phyloP scores from a whole-genome alignment of 1,140 invertebrate species.

The Drosophila virilis region DNA sequence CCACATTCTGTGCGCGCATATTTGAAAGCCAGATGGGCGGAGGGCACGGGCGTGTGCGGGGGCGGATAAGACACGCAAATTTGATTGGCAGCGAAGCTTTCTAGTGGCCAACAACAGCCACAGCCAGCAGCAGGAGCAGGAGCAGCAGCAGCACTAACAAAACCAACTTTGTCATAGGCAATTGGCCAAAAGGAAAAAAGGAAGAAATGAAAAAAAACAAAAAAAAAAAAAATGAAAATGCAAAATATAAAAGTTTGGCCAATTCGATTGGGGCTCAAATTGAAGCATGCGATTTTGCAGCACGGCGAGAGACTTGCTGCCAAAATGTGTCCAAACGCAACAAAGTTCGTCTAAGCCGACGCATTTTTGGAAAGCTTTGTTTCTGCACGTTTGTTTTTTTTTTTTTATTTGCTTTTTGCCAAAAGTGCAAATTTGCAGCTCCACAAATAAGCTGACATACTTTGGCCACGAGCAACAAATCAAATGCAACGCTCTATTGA shows the following conservation, averaged over 20 bases:
- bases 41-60: too few species aligned
- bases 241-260: constrained; percentile 3
- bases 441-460: too few species aligned
- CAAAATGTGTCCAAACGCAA: not conserved
- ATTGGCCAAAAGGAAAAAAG: constrained; percentile 13
- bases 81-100: constrained; percentile 34
- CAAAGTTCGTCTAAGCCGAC: not conserved
- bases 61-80: constrained; percentile 26
- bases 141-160: not conserved
- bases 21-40: constrained; percentile 21
- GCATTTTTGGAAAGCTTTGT: too few species aligned
- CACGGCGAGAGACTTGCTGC: not conserved
- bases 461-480: too few species aligned
- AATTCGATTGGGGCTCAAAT: constrained; percentile 20
- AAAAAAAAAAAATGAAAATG: not conserved
- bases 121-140: not conserved
- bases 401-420: too few species aligned
- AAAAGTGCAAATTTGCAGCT: too few species aligned
- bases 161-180: constrained; percentile 33
- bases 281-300: not conserved
- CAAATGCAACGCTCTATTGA: too few species aligned
- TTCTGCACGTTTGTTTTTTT: too few species aligned
- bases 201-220: not conserved
- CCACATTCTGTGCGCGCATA: constrained; percentile 42
- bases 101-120: constrained; percentile 22